Evolutionary conservation across 2,888 invertebrate genomes (phyloP), one percentile per base, ranked within the genome.

Genomic region (Osmoderma eremita): DNA sequence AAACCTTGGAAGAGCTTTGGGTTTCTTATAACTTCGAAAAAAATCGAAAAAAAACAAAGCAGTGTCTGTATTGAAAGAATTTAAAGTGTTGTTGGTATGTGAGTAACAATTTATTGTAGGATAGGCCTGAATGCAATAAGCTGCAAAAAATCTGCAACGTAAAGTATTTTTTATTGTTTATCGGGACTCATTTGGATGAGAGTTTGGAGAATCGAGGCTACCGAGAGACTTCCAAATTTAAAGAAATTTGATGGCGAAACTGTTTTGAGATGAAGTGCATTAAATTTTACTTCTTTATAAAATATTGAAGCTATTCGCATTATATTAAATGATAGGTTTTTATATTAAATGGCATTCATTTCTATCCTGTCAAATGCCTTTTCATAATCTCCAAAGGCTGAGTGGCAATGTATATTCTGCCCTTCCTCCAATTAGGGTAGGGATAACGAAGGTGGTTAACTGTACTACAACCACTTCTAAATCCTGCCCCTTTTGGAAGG

Each of bases 21-120:
- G 89, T 97, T 54, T 97, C 97, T 0, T 97, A 97, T 79, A 97
- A 98, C 81, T 82, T 90, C n/a, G n/a, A n/a, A n/a, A n/a, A n/a
- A n/a, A 39, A 91, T 98, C 63, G 97, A n/a, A 98, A 77, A 97
- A 96, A 82, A 84, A 96, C 41, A 97, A 96, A 84, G 96, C 95
- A 0, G 87, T 96, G 0, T 89, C 89, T 56, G 89, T 88, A 0
- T 84, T 97, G 73, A 92, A 92, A 78, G 94, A 90, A 64, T 81
- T 97, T 0, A 91, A 88, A 79, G 93, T 96, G n/a, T n/a, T n/a
- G n/a, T 0, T 83, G 94, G 1, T 93, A 93, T 74, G 89, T 94
- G 85, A 89, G 92, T 20, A 92, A 94, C 73, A 95, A 95, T 78
- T 79, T 90, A 20, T 90, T 97, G 0, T 95, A 95, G 78, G 97